Percentiles rank a stretch among this genome's conserved stretches.
These are phyloP conservation scores for Amblyopsis hoosieri DNA, from an alignment of 2,797 vertebrate genomes.

Conservation along the genomic window DNA sequence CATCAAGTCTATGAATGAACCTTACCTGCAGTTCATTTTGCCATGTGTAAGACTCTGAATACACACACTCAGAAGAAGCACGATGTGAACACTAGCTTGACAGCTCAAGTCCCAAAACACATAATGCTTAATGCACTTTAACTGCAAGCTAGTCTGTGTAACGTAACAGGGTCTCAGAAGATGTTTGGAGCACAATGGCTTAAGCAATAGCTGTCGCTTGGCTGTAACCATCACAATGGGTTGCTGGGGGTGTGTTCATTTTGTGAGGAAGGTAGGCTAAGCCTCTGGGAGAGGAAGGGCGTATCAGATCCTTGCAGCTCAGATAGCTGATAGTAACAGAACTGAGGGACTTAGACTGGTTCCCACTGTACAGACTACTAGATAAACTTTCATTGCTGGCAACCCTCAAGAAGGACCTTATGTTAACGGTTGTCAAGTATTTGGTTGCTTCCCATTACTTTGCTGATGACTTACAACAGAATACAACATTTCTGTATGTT, in stretches of 20 bases:
- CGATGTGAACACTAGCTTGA: neutral
- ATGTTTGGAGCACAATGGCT: neutral
- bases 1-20: neutral
- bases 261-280: slow-evolving; percentile 27
- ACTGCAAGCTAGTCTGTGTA: slow-evolving; percentile 1
- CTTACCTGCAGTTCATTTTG: neutral
- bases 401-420: slow-evolving; percentile 34
- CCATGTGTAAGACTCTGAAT: neutral
- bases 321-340: slow-evolving; percentile 36
- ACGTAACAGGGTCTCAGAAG: neutral
- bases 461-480: no score
- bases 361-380: slow-evolving; percentile 42
- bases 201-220: neutral
- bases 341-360: slow-evolving; percentile 30
- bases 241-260: slow-evolving; percentile 23
- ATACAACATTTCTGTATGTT: no score
- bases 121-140: slow-evolving; percentile 12
- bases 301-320: slow-evolving; percentile 45
- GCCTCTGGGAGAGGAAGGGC: slow-evolving; percentile 36
- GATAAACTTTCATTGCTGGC: slow-evolving; percentile 47
- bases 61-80: neutral
- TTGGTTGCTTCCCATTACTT: slow-evolving; percentile 11
- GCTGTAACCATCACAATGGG: neutral
- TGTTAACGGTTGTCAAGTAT: slow-evolving; percentile 35
- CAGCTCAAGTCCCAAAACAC: slow-evolving; percentile 8